Percentiles rank a stretch among this genome's conserved stretches.
Evolutionary conservation across 2,797 vertebrate species (phyloP).

Genomic region (Borostomias antarcticus): DNA sequence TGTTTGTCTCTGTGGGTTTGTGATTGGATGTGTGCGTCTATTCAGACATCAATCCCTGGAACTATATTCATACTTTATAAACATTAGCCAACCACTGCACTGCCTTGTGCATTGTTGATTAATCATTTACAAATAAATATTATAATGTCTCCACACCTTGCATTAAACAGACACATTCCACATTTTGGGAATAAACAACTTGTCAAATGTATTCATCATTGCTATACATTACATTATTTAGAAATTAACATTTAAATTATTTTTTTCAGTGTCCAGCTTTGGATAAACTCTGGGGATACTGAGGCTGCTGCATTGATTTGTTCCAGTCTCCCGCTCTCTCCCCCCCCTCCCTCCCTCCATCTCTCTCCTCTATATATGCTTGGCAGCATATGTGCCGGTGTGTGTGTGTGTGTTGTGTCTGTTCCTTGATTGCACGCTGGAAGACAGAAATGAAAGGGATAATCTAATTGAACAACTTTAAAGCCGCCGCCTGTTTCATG

Average conservation of each 20-base stretch:
- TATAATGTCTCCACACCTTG: not conserved
- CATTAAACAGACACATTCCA: not conserved
- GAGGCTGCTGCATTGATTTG: slow-evolving; percentile 21
- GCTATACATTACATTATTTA: not conserved
- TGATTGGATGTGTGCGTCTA: not conserved
- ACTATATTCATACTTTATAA: too few relatives aligned
- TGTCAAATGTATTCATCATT: slow-evolving; percentile 5
- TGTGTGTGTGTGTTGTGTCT: slow-evolving; percentile 38
- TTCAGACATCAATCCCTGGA: slow-evolving; percentile 8
- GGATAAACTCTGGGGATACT: not conserved
- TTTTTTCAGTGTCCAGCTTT: slow-evolving; percentile 15
- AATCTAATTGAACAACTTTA: slow-evolving; percentile 78
- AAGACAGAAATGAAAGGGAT: slow-evolving; percentile 72
- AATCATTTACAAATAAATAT: not conserved
- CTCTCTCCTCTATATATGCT: slow-evolving; percentile 27
- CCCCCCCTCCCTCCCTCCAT: slow-evolving; percentile 8
- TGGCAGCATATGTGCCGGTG: slow-evolving; percentile 15
- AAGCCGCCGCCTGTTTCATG: slow-evolving; percentile 70
- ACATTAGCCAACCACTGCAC: not conserved
- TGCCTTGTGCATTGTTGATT: not conserved
- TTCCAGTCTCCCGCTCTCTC: not conserved
- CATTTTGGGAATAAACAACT: slow-evolving; percentile 3
- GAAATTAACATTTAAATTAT: not conserved
- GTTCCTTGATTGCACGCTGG: slow-evolving; percentile 61
- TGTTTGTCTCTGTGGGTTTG: not conserved